These are phyloP conservation scores for Stegodyphus dumicola DNA, from an alignment of 1,140 invertebrate species.

Conservation along the genomic window DNA sequence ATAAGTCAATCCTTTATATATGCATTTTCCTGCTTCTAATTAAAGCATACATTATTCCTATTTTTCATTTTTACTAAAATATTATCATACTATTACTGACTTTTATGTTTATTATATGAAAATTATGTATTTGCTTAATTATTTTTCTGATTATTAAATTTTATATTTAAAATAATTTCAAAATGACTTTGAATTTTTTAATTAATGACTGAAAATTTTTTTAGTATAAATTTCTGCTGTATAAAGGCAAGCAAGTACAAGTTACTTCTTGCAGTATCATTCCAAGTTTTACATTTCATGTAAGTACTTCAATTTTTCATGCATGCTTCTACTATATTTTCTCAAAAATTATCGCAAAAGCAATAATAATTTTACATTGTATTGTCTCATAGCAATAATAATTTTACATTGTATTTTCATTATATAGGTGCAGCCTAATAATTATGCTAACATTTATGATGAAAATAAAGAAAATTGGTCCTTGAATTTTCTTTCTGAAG, in stretches of 20 bases:
- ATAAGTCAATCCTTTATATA: no score
- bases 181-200: no score
- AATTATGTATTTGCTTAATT: no score
- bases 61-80: no score
- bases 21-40: no score
- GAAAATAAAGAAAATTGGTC: slow-evolving; percentile 68
- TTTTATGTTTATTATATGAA: no score
- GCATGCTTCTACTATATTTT: neutral
- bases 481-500: slow-evolving; percentile 68
- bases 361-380: slow-evolving; percentile 21
- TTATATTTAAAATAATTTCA: no score
- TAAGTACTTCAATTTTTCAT: slow-evolving; percentile 64
- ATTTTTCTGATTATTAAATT: no score
- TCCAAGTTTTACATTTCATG: slow-evolving; percentile 66
- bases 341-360: neutral
- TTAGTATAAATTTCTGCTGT: slow-evolving; percentile 69
- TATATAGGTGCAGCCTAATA: slow-evolving; percentile 68
- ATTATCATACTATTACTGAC: no score
- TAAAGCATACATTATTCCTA: no score
- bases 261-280: slow-evolving; percentile 68
- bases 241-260: slow-evolving; percentile 68
- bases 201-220: slow-evolving; percentile 40
- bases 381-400: neutral
- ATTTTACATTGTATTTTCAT: neutral
- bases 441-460: slow-evolving; percentile 70